A percentile compares a stretch with the other conserved stretches of the same genome.
These are phyloP conservation scores for Drosophila malerkotliana DNA, from an alignment of 1,140 invertebrate genomes.

Conservation along the genomic window DNA sequence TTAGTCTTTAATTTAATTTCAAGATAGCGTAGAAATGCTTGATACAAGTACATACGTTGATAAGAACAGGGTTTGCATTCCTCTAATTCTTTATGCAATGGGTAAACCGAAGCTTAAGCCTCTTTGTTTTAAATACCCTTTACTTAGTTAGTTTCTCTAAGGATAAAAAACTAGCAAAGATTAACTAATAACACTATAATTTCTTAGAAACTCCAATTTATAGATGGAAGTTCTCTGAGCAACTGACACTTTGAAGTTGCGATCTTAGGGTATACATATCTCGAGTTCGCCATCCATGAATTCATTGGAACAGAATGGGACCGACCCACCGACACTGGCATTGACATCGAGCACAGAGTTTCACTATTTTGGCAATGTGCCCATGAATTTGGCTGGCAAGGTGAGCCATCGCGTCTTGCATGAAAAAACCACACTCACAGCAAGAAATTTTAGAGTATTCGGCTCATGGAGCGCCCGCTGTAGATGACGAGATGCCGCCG, in stretches of 20 bases:
- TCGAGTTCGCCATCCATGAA: slow-evolving; percentile 5
- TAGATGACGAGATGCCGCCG: slow-evolving; percentile 31
- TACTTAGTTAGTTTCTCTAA: too few relatives aligned
- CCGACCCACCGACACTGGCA: slow-evolving; percentile 30
- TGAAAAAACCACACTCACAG: slow-evolving; percentile 29
- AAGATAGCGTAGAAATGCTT: slow-evolving; percentile 54
- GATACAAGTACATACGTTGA: slow-evolving; percentile 42
- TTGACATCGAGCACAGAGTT: slow-evolving; percentile 35
- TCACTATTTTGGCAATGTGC: slow-evolving; percentile 21
- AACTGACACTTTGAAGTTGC: slow-evolving; percentile 4
- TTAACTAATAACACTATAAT: too few relatives aligned
- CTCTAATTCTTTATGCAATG: background rate
- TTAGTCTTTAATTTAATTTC: slow-evolving; percentile 50
- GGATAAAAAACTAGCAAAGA: too few relatives aligned
- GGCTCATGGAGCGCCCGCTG: slow-evolving; percentile 49
- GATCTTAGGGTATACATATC: slow-evolving; percentile 9
- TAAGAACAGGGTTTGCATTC: slow-evolving; percentile 17
- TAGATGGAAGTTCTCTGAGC: too few relatives aligned
- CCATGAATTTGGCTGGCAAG: slow-evolving; percentile 56
- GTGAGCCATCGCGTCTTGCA: slow-evolving; percentile 19
- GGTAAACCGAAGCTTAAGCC: background rate
- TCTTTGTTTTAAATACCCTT: too few relatives aligned
- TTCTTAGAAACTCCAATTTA: too few relatives aligned
- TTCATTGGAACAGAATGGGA: slow-evolving; percentile 41
- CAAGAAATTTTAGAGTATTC: slow-evolving; percentile 56